Evolutionary conservation across 2,797 vertebrate species (phyloP), one percentile per base, ranked within the genome.

Genomic region (Hydrolagus colliei): DNA sequence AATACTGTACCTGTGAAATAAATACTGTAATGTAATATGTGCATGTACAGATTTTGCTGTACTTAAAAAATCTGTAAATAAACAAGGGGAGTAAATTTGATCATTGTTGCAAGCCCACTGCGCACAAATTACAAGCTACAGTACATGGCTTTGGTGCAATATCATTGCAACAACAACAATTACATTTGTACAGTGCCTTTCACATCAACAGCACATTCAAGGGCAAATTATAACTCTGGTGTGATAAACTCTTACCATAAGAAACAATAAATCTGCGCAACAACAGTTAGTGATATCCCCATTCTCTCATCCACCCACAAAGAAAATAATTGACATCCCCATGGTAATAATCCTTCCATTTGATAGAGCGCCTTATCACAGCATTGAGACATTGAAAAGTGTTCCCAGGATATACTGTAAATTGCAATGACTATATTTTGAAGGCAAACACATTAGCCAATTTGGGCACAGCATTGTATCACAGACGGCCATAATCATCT

Each of bases 51-150:
- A 8, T 80, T 18, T 52, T 76, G 13, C 27, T 67, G 8, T 67
- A 16, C 27, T 80, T 80, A 5, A 80, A 80, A 67, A 12, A 9
- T 80, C 16, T 84, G 79, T 35, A 84, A 11, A 20, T 82, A 9
- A 32, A 16, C 35, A 71, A 35, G 35, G 20, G 18, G 27, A 68
- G 52, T 84, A 67, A 84, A 84, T 35, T 68, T 65, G 41, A 18
- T 18, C 65, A 68, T 18, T 71, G 79, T 41, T 84, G 65, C 27
- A 71, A n/a, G 65, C 62, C 65, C 10, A 71, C 22, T n/a, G 79
- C 41, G 79, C n/a, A 52, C 41, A 68, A 84, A 84, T 84, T 65
- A 84, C 65, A 82, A 27, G 27, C 41, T 71, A 68, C 12, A 68
- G 32, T 27, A 68, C 65, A 35, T 32, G 41, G 41, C 41, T 71